Evolutionary conservation across 2,113 vertebrate genomes (phyloP), one percentile per base, ranked within the genome.

Genomic region (Petaurus breviceps): DNA sequence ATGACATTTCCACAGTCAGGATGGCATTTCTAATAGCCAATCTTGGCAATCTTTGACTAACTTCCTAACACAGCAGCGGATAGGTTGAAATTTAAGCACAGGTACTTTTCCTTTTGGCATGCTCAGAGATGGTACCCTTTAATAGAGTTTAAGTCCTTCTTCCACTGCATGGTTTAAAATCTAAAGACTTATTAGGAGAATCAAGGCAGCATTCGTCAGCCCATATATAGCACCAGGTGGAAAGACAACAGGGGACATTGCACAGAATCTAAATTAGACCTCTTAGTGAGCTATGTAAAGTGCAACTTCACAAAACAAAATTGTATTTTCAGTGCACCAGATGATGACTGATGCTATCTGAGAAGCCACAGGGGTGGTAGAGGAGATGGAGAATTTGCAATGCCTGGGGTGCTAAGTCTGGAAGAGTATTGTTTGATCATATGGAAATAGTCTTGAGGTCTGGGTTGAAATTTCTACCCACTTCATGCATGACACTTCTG

Each of bases 281-380:
- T 97, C 92, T 97, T 28, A n/a, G 93, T 49, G 68, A 97, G 94
- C 84, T 84, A 43, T 7, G 54, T 91, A 95, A 2, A 96, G 90
- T 37, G 46, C 95, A 96, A 89, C 92, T 94, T 84, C 55, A 91
- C 92, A 37, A 95, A 95, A 43, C 68, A 84, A 84, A 43, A 84
- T 84, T 84, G 5, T 84, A 22, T 43, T 84, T 84, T 43, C 37
- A 84, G 7, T 43, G 37, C 37, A 84, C 16, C 68, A 84, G 37
- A 94, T 94, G 89, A 57, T 93, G 94, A 93, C 37, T 92, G 96
- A 89, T 89, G 57, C 49, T 92, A 94, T 91, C 26, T 28, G 0
- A 16, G 94, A 94, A 95, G 77, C 89, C 51, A 26, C n/a, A 47
- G 49, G 91, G 55, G 93, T 0, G 23, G 0, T 4, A 92, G 37